Evolutionary conservation across 2,888 invertebrate species (phyloP).

Genomic region (Callinectes sapidus): DNA sequence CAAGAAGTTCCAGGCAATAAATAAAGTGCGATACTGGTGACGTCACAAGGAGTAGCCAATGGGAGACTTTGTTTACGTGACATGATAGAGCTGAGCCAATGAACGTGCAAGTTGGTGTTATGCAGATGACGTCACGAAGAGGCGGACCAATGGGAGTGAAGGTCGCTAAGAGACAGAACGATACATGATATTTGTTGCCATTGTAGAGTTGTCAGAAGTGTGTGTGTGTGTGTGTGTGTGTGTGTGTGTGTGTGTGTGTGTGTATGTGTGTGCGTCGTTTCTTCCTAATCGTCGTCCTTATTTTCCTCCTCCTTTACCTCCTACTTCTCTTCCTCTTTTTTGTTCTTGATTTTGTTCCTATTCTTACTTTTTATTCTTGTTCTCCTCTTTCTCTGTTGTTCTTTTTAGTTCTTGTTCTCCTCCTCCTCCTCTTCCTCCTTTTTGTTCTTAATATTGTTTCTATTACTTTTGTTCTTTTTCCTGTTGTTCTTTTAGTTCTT

Average conservation of each 20-base stretch:
- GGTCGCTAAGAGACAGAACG: not conserved
- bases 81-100: not conserved
- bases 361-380: not conserved
- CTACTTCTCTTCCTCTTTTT: not conserved
- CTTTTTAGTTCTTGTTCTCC: no score
- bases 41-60: not conserved
- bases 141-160: not conserved
- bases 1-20: not conserved
- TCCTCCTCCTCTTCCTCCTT: not conserved
- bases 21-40: not conserved
- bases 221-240: slow-evolving; percentile 20
- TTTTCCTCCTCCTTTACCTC: not conserved
- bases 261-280: not conserved
- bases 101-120: not conserved
- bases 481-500: no score
- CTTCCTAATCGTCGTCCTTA: not conserved
- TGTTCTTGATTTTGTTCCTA: not conserved
- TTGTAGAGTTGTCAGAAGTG: not conserved
- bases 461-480: no score
- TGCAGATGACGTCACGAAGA: not conserved
- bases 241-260: not conserved
- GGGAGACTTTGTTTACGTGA: not conserved
- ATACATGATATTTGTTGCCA: not conserved
- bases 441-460: no score
- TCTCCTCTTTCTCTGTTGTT: not conserved